Percentiles rank a stretch among this genome's conserved stretches.
Evolutionary conservation across 2,113 vertebrate species (phyloP).

Genomic region (Benitochromis conjunctus): DNA sequence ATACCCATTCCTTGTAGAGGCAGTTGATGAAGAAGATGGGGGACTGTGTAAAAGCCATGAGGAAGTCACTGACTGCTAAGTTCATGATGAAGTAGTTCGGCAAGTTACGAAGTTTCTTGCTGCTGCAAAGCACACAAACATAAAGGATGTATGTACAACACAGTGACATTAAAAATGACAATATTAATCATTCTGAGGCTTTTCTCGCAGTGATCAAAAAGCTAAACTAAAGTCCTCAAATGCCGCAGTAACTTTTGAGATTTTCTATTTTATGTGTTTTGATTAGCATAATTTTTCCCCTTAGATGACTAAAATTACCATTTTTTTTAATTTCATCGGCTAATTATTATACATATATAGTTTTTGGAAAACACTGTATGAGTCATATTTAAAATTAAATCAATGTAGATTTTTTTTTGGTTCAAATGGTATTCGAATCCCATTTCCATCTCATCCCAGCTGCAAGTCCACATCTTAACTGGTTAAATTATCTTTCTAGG

Average conservation of each 20-base stretch:
- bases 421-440: not conserved
- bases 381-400: not conserved
- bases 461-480: not conserved
- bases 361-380: not conserved
- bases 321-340: not conserved
- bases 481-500: not conserved
- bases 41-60: conserved; percentile 90
- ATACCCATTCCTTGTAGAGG: conserved; percentile 87
- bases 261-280: not conserved
- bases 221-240: not conserved
- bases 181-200: not conserved
- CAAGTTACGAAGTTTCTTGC: conserved; percentile 83
- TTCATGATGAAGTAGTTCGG: conserved; percentile 90
- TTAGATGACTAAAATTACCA: not conserved
- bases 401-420: not conserved
- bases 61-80: conserved; percentile 86
- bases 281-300: not conserved
- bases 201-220: not conserved
- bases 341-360: not conserved
- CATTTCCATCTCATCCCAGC: not conserved
- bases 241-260: not conserved
- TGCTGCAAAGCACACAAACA: conserved; percentile 67
- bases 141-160: not conserved
- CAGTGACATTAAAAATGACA: not conserved
- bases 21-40: conserved; percentile 89